A percentile compares a stretch with the other conserved stretches of the same genome.
Evolutionary conservation across 2,888 invertebrate genomes (phyloP).

Genomic region (Tenthredo mesomela): DNA sequence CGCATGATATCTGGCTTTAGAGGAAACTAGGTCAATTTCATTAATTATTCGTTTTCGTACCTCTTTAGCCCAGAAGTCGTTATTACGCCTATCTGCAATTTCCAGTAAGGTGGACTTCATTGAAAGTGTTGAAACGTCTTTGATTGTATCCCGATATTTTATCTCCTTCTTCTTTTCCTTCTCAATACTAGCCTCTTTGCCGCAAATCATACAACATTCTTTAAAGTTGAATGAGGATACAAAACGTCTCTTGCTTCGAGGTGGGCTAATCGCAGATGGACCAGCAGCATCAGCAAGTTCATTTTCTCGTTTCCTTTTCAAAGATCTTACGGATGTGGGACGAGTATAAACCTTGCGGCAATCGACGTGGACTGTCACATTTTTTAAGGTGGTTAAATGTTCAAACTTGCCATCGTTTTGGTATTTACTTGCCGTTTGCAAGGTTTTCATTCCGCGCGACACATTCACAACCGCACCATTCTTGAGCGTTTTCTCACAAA

Average conservation of each 20-base stretch:
- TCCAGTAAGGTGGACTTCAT: background rate
- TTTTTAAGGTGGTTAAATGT: too few relatives aligned
- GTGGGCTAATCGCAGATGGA: background rate
- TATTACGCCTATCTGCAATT: background rate
- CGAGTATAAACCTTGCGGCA: background rate
- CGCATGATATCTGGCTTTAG: background rate
- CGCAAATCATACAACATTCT: background rate
- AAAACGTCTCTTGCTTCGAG: too few relatives aligned
- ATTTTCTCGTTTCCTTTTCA: background rate
- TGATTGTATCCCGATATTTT: background rate
- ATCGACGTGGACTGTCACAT: background rate
- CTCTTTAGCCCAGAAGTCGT: background rate
- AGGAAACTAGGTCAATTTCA: background rate
- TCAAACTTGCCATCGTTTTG: too few relatives aligned
- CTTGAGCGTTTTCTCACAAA: too few relatives aligned
- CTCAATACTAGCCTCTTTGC: background rate
- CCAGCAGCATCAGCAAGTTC: background rate
- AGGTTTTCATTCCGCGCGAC: too few relatives aligned
- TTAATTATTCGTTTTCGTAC: background rate
- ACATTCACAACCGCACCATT: too few relatives aligned
- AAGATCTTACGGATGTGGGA: background rate
- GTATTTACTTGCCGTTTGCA: too few relatives aligned
- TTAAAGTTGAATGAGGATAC: background rate
- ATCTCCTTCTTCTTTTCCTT: background rate
- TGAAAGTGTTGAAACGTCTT: background rate